Evolutionary conservation across 1,140 invertebrate genomes (phyloP).

Genomic region (Copidosoma floridanum): DNA sequence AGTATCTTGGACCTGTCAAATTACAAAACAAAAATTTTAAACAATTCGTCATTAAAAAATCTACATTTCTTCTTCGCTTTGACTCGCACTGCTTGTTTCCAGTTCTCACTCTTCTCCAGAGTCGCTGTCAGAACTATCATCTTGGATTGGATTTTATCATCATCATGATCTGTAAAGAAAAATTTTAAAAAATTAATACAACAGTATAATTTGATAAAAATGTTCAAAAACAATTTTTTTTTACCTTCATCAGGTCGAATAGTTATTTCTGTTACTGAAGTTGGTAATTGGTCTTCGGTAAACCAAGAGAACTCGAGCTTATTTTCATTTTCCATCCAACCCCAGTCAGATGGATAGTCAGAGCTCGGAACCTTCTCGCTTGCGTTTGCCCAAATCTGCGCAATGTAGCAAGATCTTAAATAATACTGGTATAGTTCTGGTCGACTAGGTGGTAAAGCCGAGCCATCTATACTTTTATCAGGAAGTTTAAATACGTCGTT

Average conservation of each 20-base stretch:
- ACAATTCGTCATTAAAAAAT: no score
- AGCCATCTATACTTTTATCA: not conserved
- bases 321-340: not conserved
- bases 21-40: no score
- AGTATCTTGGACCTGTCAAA: no score
- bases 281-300: not conserved
- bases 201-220: no score
- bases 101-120: no score
- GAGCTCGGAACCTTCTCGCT: not conserved
- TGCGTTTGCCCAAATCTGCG: not conserved
- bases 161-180: no score
- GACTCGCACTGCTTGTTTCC: no score
- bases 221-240: no score
- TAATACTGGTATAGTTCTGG: not conserved
- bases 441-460: not conserved
- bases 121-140: no score
- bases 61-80: no score
- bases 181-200: no score
- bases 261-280: not conserved
- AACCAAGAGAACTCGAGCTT: not conserved
- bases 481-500: not conserved
- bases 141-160: no score
- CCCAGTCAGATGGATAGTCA: not conserved
- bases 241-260: not conserved
- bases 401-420: not conserved